phyloP scores from a whole-genome alignment of 2,888 invertebrate genomes.

The Drosophila infuscata region DNA sequence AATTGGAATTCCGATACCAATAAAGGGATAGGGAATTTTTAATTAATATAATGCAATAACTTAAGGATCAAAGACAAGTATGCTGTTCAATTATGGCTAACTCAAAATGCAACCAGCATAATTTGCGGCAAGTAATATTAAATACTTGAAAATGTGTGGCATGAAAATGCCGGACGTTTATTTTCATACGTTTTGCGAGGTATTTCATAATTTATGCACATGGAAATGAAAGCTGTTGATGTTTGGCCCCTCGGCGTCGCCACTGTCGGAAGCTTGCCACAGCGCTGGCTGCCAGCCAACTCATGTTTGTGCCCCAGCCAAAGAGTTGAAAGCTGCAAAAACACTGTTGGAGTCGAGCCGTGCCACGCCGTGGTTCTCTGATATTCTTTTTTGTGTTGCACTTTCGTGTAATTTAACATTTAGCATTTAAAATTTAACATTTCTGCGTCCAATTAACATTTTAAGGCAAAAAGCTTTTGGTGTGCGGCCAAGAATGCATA shows the following conservation, averaged over 20 bases:
- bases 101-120: constrained; percentile 15
- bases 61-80: neutral
- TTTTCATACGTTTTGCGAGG: constrained; percentile 51
- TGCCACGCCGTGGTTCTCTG: constrained; percentile 26
- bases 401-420: constrained; percentile 54
- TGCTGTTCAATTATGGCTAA: neutral
- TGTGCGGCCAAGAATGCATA: constrained; percentile 19
- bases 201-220: constrained; percentile 69
- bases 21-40: neutral
- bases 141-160: constrained; percentile 29
- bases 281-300: constrained; percentile 40
- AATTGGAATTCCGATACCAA: constrained; percentile 25
- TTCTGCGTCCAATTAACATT: constrained; percentile 72
- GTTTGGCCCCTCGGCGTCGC: constrained; percentile 19
- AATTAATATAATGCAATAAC: constrained; percentile 12
- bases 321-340: neutral
- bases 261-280: constrained; percentile 32
- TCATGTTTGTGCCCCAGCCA: constrained; percentile 36
- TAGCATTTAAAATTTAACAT: constrained; percentile 43
- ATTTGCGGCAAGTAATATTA: constrained; percentile 23
- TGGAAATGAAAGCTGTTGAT: constrained; percentile 55
- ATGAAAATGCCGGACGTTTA: constrained; percentile 47
- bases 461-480: constrained; percentile 58
- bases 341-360: constrained; percentile 5
- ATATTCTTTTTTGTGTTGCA: constrained; percentile 31